Percentiles rank a stretch among this genome's conserved stretches.
phyloP scores from a whole-genome alignment of 2,797 vertebrate genomes.

The Syngnathus acus region DNA sequence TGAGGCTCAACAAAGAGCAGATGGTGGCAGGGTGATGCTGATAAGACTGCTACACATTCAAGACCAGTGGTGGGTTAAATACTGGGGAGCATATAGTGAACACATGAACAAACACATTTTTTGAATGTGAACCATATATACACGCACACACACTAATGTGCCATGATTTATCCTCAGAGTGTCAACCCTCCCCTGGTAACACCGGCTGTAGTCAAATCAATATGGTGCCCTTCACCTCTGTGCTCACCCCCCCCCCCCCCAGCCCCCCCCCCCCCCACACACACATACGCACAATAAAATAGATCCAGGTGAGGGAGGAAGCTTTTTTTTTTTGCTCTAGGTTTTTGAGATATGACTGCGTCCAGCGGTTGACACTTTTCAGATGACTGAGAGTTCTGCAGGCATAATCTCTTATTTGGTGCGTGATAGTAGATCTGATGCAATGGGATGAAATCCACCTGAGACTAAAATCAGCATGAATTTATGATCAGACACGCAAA shows the following conservation, averaged over 20 bases:
- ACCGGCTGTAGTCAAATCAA: conserved; percentile 36
- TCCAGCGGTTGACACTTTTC: conserved; percentile 8
- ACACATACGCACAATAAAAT: conserved; percentile 1
- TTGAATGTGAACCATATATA: too few relatives aligned
- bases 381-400: conserved; percentile 7
- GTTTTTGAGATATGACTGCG: neutral
- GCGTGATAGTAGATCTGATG: conserved; percentile 38
- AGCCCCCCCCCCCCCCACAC: too few relatives aligned
- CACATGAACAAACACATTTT: neutral
- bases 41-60: conserved; percentile 30
- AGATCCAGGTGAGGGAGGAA: neutral
- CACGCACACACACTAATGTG: conserved; percentile 23
- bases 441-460: conserved; percentile 40
- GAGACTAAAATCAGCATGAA: conserved; percentile 8
- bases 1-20: conserved; percentile 31
- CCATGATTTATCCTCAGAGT: conserved; percentile 27
- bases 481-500: neutral
- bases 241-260: conserved; percentile 7
- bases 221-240: conserved; percentile 35
- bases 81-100: neutral
- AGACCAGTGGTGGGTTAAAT: conserved; percentile 4
- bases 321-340: neutral
- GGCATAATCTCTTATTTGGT: conserved; percentile 16
- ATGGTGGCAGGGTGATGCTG: conserved; percentile 25
- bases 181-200: conserved; percentile 11